Evolutionary conservation across 2,113 vertebrate genomes (phyloP).

Genomic region (Lethenteron camtschaticum): DNA sequence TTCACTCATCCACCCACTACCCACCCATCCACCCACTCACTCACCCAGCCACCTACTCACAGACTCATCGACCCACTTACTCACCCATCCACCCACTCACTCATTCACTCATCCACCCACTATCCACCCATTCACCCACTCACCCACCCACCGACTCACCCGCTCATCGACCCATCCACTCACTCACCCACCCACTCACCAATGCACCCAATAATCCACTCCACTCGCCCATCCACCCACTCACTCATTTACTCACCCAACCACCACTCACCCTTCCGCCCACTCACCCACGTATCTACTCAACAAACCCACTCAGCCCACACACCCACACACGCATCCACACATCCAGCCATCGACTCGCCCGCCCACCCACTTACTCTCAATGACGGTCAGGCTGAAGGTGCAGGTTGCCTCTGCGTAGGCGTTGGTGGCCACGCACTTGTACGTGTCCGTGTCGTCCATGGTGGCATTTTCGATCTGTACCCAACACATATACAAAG

Average conservation of each 20-base stretch:
- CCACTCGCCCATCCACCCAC: too few relatives aligned
- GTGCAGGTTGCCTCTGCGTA: slow-evolving; percentile 18
- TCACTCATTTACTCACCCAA: background rate
- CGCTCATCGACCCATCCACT: too few relatives aligned
- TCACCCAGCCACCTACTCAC: too few relatives aligned
- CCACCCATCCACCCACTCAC: too few relatives aligned
- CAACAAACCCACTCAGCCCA: background rate
- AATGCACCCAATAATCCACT: too few relatives aligned
- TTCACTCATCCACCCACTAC: too few relatives aligned
- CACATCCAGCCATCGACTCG: slow-evolving; percentile 1
- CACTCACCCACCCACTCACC: too few relatives aligned
- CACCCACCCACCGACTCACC: too few relatives aligned
- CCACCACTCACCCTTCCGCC: background rate
- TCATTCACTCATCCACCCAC: too few relatives aligned
- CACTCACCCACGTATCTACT: background rate
- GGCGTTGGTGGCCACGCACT: slow-evolving; percentile 17
- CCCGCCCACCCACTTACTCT: slow-evolving; percentile 18
- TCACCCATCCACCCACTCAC: too few relatives aligned
- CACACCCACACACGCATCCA: background rate
- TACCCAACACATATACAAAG: slow-evolving; percentile 14
- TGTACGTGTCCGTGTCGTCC: slow-evolving; percentile 22
- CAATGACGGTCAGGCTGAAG: slow-evolving; percentile 15
- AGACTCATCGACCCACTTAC: too few relatives aligned
- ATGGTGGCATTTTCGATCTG: slow-evolving; percentile 17
- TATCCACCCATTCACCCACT: too few relatives aligned